phyloP scores from a whole-genome alignment of 2,113 vertebrate species.

The Rhinolophus ferrumequinum region DNA sequence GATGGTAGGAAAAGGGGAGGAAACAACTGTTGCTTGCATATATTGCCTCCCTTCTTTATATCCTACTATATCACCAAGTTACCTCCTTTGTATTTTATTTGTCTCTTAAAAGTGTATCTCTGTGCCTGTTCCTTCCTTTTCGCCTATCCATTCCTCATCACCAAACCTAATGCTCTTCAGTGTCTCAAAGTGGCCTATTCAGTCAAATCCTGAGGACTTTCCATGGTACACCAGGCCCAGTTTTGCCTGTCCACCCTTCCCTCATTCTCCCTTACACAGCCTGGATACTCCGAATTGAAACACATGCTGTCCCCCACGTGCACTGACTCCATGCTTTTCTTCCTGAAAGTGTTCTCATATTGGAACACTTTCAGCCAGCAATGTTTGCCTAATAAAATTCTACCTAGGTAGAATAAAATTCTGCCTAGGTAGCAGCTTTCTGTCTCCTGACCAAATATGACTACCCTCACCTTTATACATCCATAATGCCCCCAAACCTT shows the following conservation, averaged over 20 bases:
- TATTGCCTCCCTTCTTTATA: background rate
- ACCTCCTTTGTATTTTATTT: too few relatives aligned
- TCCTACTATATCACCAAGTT: background rate
- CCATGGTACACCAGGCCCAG: background rate
- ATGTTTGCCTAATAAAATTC: slow-evolving; percentile 1
- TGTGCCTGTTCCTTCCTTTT: background rate
- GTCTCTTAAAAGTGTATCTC: background rate
- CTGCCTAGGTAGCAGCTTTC: background rate
- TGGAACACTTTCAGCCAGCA: background rate
- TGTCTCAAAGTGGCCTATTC: background rate
- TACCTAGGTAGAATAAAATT: too few relatives aligned
- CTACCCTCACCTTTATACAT: background rate
- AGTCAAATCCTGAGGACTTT: background rate
- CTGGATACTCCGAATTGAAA: background rate
- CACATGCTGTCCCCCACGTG: background rate
- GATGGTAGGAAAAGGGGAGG: accelerated
- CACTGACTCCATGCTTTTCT: too few relatives aligned
- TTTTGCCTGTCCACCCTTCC: background rate
- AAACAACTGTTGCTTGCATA: background rate
- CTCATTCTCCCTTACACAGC: background rate
- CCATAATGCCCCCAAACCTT: background rate
- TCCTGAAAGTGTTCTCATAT: background rate
- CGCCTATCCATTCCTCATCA: background rate
- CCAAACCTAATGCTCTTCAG: background rate
- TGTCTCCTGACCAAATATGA: background rate